Base-by-base conservation (phyloP, 2,113 vertebrate species). In the Ramphastos sulfuratus region DNA sequence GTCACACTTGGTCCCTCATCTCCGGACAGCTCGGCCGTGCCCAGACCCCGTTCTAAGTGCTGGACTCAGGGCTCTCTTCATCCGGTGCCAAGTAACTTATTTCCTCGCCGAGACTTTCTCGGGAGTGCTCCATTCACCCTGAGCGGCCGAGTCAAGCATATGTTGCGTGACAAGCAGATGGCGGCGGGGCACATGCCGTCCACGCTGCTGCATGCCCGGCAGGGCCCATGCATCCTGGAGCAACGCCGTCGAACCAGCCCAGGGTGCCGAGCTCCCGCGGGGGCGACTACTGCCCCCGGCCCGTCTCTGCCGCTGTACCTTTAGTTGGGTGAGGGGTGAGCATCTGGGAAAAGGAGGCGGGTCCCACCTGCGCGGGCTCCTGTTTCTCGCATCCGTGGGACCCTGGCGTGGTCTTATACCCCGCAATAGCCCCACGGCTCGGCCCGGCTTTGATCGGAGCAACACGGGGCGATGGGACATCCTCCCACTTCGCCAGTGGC, bases 351-450 rank as follows among this genome's bases (percentile, higher is more conserved):
- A 52, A 4, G 11, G 55, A 12, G 17, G 15, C 54, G 16, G 28
- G 37, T 25, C 19, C 27, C 33, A 3, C 21, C 59, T 28, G 54
- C 16, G 1, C 10, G 11, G 54, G 55, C 13, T 64, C 56, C 56
- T 59, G 28, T 44, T 64, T 44, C 17, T 15, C 6, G 14, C 74
- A 35, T 28, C 44, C 35, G 24, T 24, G 65, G 58, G 35, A 17
- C 19, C 9, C 2, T 0, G 3, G 8, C 10, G n/a, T 10, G 5
- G 2, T 2, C 44, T 8, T 66, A 8, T 7, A 14, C 2, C 59
- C 42, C 3, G 1, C 37, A 18, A 2, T 3, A 18, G 8, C 13
- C 44, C 21, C 30, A 4, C 21, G 24, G 3, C 56, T 84, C 35
- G 13, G 10, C 17, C 12, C 16, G 24, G 8, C 44, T 12, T 30